Evolutionary conservation across 1,140 invertebrate genomes (phyloP).

Genomic region (Megathymus violae): DNA sequence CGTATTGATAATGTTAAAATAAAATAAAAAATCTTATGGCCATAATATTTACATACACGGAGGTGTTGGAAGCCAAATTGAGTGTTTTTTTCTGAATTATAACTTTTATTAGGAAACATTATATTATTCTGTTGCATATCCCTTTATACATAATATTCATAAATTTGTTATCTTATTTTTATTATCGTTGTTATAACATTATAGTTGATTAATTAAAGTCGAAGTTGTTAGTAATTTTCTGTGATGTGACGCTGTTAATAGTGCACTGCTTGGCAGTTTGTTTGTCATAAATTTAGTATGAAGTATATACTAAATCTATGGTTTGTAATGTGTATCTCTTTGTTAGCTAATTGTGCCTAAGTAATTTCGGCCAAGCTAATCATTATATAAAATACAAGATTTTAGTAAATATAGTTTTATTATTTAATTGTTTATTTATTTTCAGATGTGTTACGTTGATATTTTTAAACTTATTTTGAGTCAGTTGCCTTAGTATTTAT

Average conservation of each 20-base stretch:
- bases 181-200: slow-evolving; percentile 31
- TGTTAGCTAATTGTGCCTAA: slow-evolving; percentile 25
- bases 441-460: too few relatives aligned
- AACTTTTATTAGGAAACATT: too few relatives aligned
- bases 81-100: neutral
- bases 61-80: neutral
- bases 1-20: too few relatives aligned
- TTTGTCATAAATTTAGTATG: slow-evolving; percentile 21
- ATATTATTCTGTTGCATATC: slow-evolving; percentile 9
- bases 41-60: too few relatives aligned
- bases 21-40: too few relatives aligned
- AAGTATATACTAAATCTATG: too few relatives aligned
- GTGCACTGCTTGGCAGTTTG: slow-evolving; percentile 49
- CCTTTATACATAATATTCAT: neutral
- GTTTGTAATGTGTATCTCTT: slow-evolving; percentile 10
- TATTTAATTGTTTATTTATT: too few relatives aligned
- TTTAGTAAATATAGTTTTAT: neutral
- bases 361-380: slow-evolving; percentile 43
- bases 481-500: too few relatives aligned
- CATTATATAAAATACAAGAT: slow-evolving; percentile 4
- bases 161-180: slow-evolving; percentile 27
- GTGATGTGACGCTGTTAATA: slow-evolving; percentile 47
- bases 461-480: too few relatives aligned
- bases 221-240: slow-evolving; percentile 35
- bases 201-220: slow-evolving; percentile 8